A percentile compares a stretch with the other conserved stretches of the same genome.
These are phyloP conservation scores for Colletes latitarsis DNA, from an alignment of 1,140 invertebrate genomes.

Conservation along the genomic window DNA sequence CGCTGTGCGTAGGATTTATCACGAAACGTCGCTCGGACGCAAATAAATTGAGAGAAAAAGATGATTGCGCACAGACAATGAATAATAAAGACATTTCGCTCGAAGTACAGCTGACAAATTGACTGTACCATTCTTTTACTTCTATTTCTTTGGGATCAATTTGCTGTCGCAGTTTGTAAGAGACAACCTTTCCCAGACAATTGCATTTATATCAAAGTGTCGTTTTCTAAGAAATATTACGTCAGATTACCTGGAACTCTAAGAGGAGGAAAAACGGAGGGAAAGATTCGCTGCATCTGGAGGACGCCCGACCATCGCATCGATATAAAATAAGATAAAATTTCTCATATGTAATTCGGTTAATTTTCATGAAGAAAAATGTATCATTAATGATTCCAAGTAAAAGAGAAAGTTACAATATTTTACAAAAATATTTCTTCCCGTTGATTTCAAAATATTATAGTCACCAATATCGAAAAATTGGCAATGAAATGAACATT, in stretches of 20 bases:
- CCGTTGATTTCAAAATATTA: no score
- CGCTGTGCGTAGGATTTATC: neutral
- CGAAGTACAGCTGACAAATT: neutral
- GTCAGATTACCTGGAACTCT: conserved; percentile 11
- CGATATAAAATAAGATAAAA: neutral
- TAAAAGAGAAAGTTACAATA: no score
- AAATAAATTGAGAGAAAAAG: neutral
- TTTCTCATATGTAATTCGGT: neutral
- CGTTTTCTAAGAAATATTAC: conserved; percentile 29
- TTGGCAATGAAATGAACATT: no score
- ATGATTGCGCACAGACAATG: neutral
- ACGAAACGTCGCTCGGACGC: neutral
- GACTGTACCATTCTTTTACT: no score
- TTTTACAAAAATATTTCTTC: no score
- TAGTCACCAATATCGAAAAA: no score
- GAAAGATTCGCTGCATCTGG: neutral
- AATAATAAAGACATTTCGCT: neutral
- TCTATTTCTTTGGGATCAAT: conserved; percentile 9
- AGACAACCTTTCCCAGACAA: conserved; percentile 24
- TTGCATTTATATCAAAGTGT: conserved; percentile 26
- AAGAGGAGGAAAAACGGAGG: neutral
- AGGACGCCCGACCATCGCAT: neutral
- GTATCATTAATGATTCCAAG: no score
- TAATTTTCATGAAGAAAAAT: neutral
- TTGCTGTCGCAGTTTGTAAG: conserved; percentile 2